These are phyloP conservation scores for Hemibagrus wyckioides DNA, from an alignment of 2,113 vertebrate species.

Conservation along the genomic window DNA sequence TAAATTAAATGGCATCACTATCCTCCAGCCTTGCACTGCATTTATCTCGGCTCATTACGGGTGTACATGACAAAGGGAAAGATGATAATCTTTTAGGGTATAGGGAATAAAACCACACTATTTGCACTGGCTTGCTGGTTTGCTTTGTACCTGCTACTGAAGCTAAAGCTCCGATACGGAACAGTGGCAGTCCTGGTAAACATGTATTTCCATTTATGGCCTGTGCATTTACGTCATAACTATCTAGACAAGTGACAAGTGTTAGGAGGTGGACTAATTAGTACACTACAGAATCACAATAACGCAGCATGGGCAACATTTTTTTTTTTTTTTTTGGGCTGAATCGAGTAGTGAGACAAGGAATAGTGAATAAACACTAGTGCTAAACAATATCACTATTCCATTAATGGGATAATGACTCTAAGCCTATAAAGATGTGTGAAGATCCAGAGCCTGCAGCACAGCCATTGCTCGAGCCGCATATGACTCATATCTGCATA, in stretches of 20 bases:
- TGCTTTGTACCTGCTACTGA: neutral
- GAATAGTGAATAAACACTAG: neutral
- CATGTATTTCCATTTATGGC: slow-evolving; percentile 13
- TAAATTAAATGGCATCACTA: neutral
- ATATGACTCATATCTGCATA: slow-evolving; percentile 68
- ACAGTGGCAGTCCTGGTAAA: neutral
- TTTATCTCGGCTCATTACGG: neutral
- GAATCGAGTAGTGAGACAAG: neutral
- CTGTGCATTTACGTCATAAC: neutral
- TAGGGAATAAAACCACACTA: neutral
- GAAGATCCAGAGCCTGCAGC: slow-evolving; percentile 6
- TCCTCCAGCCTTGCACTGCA: neutral
- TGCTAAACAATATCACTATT: neutral
- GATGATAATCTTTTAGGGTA: neutral
- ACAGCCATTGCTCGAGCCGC: slow-evolving; percentile 27
- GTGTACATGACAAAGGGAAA: neutral
- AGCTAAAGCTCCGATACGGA: neutral
- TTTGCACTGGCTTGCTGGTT: neutral
- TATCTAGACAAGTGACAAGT: neutral
- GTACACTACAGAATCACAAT: neutral
- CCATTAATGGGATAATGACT: neutral
- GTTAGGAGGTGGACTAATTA: slow-evolving; percentile 1
- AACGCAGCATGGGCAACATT: neutral
- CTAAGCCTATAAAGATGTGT: neutral
- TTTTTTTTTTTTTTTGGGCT: neutral